Evolutionary conservation across 2,888 invertebrate genomes (phyloP).

Genomic region (Notodonta dromedarius): DNA sequence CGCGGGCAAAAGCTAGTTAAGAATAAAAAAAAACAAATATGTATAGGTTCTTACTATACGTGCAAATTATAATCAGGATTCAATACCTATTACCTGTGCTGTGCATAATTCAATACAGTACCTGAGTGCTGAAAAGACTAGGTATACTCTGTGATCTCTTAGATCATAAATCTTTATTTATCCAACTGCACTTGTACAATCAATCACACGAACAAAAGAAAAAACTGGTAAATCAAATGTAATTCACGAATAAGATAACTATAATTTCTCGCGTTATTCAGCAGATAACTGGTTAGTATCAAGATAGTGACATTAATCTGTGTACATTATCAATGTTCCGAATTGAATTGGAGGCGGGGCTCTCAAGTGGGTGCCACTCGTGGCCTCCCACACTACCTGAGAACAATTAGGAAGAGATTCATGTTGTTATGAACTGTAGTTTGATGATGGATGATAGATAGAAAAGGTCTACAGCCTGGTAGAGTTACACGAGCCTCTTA

Average conservation of each 20-base stretch:
- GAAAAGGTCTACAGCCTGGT: background rate
- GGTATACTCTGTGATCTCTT: no score
- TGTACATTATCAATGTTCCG: background rate
- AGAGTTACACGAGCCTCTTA: no score
- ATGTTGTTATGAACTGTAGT: background rate
- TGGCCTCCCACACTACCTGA: background rate
- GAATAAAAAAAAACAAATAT: no score
- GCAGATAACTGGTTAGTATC: background rate
- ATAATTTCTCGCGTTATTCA: background rate
- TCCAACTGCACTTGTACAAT: no score
- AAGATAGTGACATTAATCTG: background rate
- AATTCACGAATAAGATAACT: background rate
- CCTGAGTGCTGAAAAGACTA: no score
- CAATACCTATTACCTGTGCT: no score
- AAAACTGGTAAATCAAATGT: background rate
- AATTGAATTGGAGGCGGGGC: conserved; percentile 5
- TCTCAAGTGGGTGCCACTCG: conserved; percentile 1
- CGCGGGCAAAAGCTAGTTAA: no score
- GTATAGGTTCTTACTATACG: no score
- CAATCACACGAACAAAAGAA: background rate
- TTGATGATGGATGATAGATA: background rate
- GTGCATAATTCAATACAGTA: no score
- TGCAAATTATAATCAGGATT: no score
- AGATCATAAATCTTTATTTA: no score
- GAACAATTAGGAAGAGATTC: conserved; percentile 3